Evolutionary conservation across 2,888 invertebrate species (phyloP).

Genomic region (Lasiommata megera): DNA sequence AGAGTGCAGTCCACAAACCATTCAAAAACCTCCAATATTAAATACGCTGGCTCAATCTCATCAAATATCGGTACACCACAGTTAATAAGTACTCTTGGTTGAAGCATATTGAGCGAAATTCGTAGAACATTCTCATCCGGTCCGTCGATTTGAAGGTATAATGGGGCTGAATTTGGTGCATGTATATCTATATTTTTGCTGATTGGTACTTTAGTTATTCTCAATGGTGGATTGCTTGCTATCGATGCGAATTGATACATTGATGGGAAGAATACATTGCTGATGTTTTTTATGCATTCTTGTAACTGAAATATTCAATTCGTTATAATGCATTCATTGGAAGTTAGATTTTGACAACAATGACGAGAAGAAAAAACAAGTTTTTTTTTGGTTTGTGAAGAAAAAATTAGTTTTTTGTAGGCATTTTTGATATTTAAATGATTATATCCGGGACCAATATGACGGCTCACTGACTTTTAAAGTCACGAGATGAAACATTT

Average conservation of each 20-base stretch:
- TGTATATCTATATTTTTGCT: constrained; percentile 47
- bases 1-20: constrained; percentile 59
- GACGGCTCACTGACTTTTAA: no score
- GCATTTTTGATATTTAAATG: no score
- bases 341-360: no score
- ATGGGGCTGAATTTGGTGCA: constrained; percentile 55
- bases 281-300: constrained; percentile 36
- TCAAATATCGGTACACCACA: constrained; percentile 49
- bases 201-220: constrained; percentile 43
- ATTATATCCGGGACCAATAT: no score
- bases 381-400: no score
- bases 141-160: constrained; percentile 67
- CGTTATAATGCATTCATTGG: no score
- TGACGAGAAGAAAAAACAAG: no score
- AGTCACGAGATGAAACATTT: no score
- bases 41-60: constrained; percentile 55
- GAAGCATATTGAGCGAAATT: constrained; percentile 52
- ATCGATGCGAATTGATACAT: constrained; percentile 56
- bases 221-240: constrained; percentile 47
- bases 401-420: no score
- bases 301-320: constrained; percentile 44
- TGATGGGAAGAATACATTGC: constrained; percentile 55
- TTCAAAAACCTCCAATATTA: constrained; percentile 60
- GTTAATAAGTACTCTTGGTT: constrained; percentile 59
- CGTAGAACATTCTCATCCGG: constrained; percentile 50